These are phyloP conservation scores for Cheilosia pagana DNA, from an alignment of 2,888 invertebrate species.

Conservation along the genomic window DNA sequence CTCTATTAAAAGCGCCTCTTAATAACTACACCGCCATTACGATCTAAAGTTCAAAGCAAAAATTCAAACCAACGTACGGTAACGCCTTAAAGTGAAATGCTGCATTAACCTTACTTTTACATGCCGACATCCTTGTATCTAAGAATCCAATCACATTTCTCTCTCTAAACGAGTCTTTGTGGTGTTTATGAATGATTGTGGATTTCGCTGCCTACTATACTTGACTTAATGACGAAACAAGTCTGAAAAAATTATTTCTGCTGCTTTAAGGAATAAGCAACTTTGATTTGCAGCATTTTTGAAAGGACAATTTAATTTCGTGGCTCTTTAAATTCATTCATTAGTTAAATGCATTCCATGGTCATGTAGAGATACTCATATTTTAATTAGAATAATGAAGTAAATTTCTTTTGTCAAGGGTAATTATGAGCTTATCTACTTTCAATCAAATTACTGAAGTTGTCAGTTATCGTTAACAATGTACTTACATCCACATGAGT, in stretches of 20 bases:
- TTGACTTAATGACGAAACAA: neutral
- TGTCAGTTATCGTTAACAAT: neutral
- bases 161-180: neutral
- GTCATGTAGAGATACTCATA: too few relatives aligned
- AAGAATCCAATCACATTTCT: conserved; percentile 31
- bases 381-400: too few relatives aligned
- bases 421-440: neutral
- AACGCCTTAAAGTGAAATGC: neutral
- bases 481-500: conserved; percentile 77
- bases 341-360: too few relatives aligned
- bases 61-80: neutral
- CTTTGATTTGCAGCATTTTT: neutral
- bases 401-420: too few relatives aligned
- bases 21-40: too few relatives aligned
- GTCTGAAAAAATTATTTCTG: neutral
- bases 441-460: neutral
- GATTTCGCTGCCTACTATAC: neutral
- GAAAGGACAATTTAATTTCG: conserved; percentile 16
- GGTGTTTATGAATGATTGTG: neutral
- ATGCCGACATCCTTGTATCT: neutral
- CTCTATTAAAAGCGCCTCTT: too few relatives aligned
- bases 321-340: too few relatives aligned
- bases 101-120: neutral
- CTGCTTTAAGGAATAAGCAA: neutral
- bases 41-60: too few relatives aligned